phyloP scores from a whole-genome alignment of 1,140 invertebrate species.

The fruit fly (Drosophila melanogaster) region Release_6_plus_ISO1_MT NT_033777.3:26201501-26202000 shows the following conservation, averaged over 20 bases:
- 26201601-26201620: background rate
- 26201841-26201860: constrained; percentile 21
- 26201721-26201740: background rate
- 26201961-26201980: constrained; percentile 26
- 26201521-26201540: constrained; percentile 24
- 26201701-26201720: too few relatives aligned
- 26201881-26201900: constrained; percentile 18
- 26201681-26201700: too few relatives aligned
- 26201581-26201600: constrained; percentile 9
- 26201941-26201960: constrained; percentile 18
- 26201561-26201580: constrained; percentile 17
- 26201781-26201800: constrained; percentile 33
- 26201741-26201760: constrained; percentile 1
- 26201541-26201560: constrained; percentile 9
- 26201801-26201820: constrained; percentile 30
- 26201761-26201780: constrained; percentile 9
- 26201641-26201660: background rate
- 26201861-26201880: constrained; percentile 23
- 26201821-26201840: constrained; percentile 8
- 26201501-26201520: constrained; percentile 33
- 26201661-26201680: background rate
- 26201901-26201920: constrained; percentile 67
- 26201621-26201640: background rate
- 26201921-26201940: constrained; percentile 62
- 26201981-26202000: constrained; percentile 3